Evolutionary conservation across 23 tunicate genomes (phyloP), one percentile per base, ranked within the genome.

Genomic region (Trididemnum miniatum): DNA sequence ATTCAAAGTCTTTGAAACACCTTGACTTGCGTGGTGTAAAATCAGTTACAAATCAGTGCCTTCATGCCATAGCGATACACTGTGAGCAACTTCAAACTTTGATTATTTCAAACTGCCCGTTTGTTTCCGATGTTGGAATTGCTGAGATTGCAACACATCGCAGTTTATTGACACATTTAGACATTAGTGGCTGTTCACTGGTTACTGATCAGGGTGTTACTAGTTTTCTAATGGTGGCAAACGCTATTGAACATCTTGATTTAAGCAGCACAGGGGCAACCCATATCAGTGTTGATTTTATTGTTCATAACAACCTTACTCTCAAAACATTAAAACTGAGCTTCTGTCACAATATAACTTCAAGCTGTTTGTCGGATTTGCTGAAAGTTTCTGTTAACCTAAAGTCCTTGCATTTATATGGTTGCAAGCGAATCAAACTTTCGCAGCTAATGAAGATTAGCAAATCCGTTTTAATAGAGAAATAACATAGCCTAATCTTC

Each of bases 311-410:
- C 54, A 30, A 20, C 51, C 31, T 69, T 35, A 65, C 63, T 1
- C 22, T 89, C 20, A 57, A 78, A 31, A 36, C 81, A 27, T 57
- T 89, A 26, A 89, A 89, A 72, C 65, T 89, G 20, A 89, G 95
- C 82, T 89, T 89, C 71, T 89, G 95, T 59, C 72, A 84, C 54
- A 84, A 89, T 35, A 79, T 89, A 32, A 84, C 95, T 7, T 76
- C 71, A 59, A 37, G 37, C 25, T 83, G 82, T 63, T 40, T 89
- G 35, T 22, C 24, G 2, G 52, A 79, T 9, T 79, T 89, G 76
- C 52, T 89, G n/a, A 59, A 63, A 26, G 65, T 72, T 39, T 65
- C 88, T 37, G 40, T 28, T 2, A 40, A 65, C 0, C 49, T 89
- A 34, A 77, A 34, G 1, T 77, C 81, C 23, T 59, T 89, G 37